Base-by-base conservation (phyloP, 2,113 vertebrate species). In the Oenanthe melanoleuca region DNA sequence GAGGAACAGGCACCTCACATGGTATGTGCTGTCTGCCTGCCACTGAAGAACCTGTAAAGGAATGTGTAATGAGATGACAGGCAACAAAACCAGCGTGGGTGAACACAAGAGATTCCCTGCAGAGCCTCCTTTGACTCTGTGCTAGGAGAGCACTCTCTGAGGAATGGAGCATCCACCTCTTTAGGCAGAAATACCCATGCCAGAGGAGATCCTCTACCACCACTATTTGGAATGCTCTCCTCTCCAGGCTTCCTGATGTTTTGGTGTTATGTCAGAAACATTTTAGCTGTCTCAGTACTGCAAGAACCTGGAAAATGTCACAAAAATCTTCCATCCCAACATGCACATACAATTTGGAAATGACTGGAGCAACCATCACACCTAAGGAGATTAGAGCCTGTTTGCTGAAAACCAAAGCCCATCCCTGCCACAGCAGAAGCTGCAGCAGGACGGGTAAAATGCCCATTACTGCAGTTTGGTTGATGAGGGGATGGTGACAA, bases 181-280 rank as follows among this genome's bases (percentile, higher is more conserved):
- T 53, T 4, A 33, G 69, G 50, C 45, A 63, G 55, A 60, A 49
- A 72, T 67, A 29, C 33, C 40, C 3, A 0, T 13, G 67, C 63
- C 60, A 66, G 47, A 65, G 33, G 52, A 89, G 47, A 85, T 50
- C 29, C 45, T 74, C 50, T 70, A 29, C 12, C 67, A 59, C 2
- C 19, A 11, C 38, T 22, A 5, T 22, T 19, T 57, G 15, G 45
- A 74, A 19, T 69, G 73, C 26, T 60, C 14, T 50, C 34, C 53
- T 47, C 71, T 75, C 57, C 25, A 16, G 33, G 29, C 42, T 67
- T 86, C 63, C 59, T 15, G 20, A 47, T 59, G 61, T 12, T 71
- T 67, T 47, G 29, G 37, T 5, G 0, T 59, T 44, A 37, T 0
- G 10, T 64, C 73, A 79, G 53, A 52, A 74, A 31, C 0, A 0